Evolutionary conservation across 2,113 vertebrate genomes (phyloP), one percentile per base, ranked within the genome.

Genomic region (Argyrosomus japonicus): DNA sequence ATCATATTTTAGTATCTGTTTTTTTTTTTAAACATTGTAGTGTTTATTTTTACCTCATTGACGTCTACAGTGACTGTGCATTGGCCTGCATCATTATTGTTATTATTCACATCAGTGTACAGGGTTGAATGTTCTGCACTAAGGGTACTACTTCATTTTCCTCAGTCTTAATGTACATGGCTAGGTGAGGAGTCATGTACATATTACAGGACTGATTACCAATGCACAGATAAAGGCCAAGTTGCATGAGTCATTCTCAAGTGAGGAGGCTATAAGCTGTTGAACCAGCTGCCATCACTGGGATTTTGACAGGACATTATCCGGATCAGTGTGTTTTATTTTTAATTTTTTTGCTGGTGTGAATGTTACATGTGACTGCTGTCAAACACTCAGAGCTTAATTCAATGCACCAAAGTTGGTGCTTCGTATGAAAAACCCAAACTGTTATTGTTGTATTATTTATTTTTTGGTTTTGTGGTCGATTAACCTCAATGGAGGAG

Each of bases 131-230:
- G 79, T 77, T 78, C 54, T 40, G 36, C 36, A 40, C 36, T 23
- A 11, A 18, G 47, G 43, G 43, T 54, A 17, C n/a, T 18, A 36
- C 73, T 79, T 64, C 43, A 63, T 32, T 73, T 29, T 13, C n/a
- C 23, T 63, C 72, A 60, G n/a, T 58, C 45, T 8, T 78, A 68
- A 82, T 81, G 8, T 69, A 74, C 74, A 63, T 29, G 45, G 62
- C 45, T 54, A 50, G 69, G 57, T 48, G 61, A 58, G 50, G 72
- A 87, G 83, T 81, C 76, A 85, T 82, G 87, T 77, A 43, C 78
- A 75, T 64, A 89, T 80, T 69, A 68, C 32, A 47, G 32, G 40
- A 74, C 50, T 60, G 40, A 83, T 83, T 70, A 82, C 53, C 29
- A 25, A 56, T 82, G 76, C 56, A 75, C 47, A 29, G 64, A 77